Evolutionary conservation across 1,140 invertebrate species (phyloP).

Genomic region (Pararge aegeria): DNA sequence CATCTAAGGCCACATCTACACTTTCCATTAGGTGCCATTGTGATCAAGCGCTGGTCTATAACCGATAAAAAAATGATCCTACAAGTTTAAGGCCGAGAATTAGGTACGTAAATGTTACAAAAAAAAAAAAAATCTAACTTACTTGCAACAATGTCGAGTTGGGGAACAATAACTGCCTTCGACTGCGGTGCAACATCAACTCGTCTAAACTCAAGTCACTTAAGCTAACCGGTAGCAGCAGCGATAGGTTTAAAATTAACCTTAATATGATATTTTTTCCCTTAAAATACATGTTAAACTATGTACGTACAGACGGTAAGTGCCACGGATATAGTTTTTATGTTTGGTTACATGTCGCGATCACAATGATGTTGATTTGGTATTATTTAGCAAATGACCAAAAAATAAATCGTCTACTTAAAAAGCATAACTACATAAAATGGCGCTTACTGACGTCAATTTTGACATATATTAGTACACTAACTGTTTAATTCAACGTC

Average conservation of each 20-base stretch:
- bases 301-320: constrained; percentile 22
- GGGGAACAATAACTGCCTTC: constrained; percentile 66
- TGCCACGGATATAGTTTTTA: constrained; percentile 19
- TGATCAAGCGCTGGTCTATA: too few species aligned
- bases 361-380: background rate
- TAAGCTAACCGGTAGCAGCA: background rate
- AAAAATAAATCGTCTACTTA: too few species aligned
- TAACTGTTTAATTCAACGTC: too few species aligned
- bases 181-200: constrained; percentile 40
- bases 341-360: constrained; percentile 19
- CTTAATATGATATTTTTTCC: constrained; percentile 20
- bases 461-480: too few species aligned
- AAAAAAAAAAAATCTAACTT: constrained; percentile 15
- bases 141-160: constrained; percentile 67
- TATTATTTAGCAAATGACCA: background rate
- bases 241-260: constrained; percentile 15
- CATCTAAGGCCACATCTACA: too few species aligned
- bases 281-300: constrained; percentile 27
- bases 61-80: too few species aligned
- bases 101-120: background rate
- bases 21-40: too few species aligned
- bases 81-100: too few species aligned
- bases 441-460: too few species aligned
- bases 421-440: too few species aligned
- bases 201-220: constrained; percentile 20